Evolutionary conservation across 2,797 vertebrate genomes (phyloP).

Genomic region (Percopsis omiscomaycus): DNA sequence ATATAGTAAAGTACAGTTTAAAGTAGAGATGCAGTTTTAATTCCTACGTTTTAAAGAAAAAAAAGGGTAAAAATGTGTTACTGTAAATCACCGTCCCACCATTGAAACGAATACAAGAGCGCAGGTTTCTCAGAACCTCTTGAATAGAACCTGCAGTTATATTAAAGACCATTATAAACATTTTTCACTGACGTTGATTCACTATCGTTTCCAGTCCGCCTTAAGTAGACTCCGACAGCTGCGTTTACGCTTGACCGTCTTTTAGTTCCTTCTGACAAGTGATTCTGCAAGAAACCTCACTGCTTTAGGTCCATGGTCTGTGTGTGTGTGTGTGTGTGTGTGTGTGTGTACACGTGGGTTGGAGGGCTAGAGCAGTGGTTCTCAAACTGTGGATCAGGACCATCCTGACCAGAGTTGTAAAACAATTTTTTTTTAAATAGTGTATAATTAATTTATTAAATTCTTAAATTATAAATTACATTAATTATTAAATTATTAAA

Average conservation of each 20-base stretch:
- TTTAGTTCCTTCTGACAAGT: slow-evolving; percentile 39
- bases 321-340: slow-evolving; percentile 8
- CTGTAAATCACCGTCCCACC: neutral
- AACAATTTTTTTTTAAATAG: neutral
- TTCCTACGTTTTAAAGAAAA: no score
- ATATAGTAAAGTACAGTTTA: no score
- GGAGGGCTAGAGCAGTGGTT: neutral
- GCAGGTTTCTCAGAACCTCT: neutral
- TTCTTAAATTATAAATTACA: no score
- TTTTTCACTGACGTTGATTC: slow-evolving; percentile 60
- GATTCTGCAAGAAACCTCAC: slow-evolving; percentile 22
- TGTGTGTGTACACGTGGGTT: neutral
- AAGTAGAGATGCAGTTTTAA: no score
- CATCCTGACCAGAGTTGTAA: no score
- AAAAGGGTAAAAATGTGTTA: neutral
- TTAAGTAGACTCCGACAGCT: neutral
- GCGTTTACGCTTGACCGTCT: neutral
- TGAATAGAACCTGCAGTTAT: slow-evolving; percentile 44
- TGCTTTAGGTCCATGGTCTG: neutral
- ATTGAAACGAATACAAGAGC: neutral
- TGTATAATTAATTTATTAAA: no score
- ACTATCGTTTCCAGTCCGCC: slow-evolving; percentile 47
- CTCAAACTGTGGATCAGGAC: neutral
- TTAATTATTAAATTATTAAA: no score
- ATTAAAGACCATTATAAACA: slow-evolving; percentile 61